Base-by-base conservation (phyloP, 2,888 invertebrate species). In the Phyllotreta striolata region DNA sequence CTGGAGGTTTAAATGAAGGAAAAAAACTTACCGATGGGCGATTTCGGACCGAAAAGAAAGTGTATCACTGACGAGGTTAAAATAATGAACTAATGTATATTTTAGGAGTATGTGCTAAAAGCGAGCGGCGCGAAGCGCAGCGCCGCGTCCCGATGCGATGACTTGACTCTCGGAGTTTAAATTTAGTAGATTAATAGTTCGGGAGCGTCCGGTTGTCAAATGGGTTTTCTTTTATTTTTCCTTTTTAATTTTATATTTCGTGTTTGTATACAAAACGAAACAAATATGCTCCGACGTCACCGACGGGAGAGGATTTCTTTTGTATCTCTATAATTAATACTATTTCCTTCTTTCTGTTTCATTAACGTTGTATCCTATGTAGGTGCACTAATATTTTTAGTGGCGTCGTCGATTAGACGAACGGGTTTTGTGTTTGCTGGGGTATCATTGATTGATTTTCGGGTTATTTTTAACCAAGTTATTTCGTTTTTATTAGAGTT, bases 201-300 rank as follows among this genome's bases (percentile, higher is more conserved):
- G 78, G 78, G 75, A 77, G 72, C 77, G 78, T 78, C 77, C 78
- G 78, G 75, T 77, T 77, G 77, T 78, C 76, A 77, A 77, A 76
- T 77, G 75, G 69, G 68, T 73, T 68, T 65, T 72, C 72, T 66
- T 70, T 73, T 71, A 65, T 69, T 73, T 41, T 24, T 24, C 24
- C 24, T 3, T 35, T 55, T 34, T 40, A 55, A 39, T 55, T 54
- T 60, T 44, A 52, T 44, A 12, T 44, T 52, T 60, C 54, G 24
- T 56, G 56, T 60, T 66, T 74, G 71, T 76, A 73, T 75, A 76
- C 73, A 65, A 72, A 73, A 74, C 70, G 68, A 65, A 68, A 60
- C 54, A 63, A 67, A 66, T 51, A 46, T 51, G 56, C 54, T 13
- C 24, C 41, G 12, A 51, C 59, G 43, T 51, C 39, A 52, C n/a